Percentiles rank a stretch among this genome's conserved stretches.
Evolutionary conservation across 2,888 invertebrate genomes (phyloP).

Genomic region (Corbicula japonica): DNA sequence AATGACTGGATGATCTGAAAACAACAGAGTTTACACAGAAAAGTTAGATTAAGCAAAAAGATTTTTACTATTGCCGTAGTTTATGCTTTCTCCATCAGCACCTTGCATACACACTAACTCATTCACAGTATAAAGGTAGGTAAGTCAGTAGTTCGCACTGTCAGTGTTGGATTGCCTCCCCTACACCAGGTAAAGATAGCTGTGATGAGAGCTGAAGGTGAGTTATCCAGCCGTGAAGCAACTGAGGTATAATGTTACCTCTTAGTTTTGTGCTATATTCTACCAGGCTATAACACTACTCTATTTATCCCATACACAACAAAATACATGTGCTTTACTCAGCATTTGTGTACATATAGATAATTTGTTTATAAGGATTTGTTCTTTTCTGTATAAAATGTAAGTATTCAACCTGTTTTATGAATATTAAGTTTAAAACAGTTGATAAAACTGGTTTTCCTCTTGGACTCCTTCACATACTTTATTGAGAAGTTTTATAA

Average conservation of each 20-base stretch:
- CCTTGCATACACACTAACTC: too few species aligned
- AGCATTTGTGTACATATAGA: conserved; percentile 14
- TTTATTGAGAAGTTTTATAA: background rate
- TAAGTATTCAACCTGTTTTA: background rate
- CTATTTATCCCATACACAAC: conserved; percentile 39
- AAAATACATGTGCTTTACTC: conserved; percentile 23
- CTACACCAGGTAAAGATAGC: background rate
- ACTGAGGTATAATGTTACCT: conserved; percentile 45
- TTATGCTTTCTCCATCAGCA: too few species aligned
- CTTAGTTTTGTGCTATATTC: conserved; percentile 20
- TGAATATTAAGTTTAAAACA: background rate
- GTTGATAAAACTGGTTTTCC: background rate
- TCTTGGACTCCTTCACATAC: background rate
- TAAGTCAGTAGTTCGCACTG: too few species aligned
- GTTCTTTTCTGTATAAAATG: background rate
- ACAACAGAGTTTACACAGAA: too few species aligned
- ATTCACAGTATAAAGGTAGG: too few species aligned
- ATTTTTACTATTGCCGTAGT: too few species aligned
- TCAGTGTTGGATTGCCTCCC: too few species aligned
- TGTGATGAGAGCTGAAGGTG: background rate
- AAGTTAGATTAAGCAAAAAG: too few species aligned
- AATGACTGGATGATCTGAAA: too few species aligned
- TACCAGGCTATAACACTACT: conserved; percentile 32
- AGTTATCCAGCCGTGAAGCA: conserved; percentile 30
- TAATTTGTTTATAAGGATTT: background rate